phyloP scores from a whole-genome alignment of 2,797 vertebrate species.

The Acrossocheilus fasciatus region DNA sequence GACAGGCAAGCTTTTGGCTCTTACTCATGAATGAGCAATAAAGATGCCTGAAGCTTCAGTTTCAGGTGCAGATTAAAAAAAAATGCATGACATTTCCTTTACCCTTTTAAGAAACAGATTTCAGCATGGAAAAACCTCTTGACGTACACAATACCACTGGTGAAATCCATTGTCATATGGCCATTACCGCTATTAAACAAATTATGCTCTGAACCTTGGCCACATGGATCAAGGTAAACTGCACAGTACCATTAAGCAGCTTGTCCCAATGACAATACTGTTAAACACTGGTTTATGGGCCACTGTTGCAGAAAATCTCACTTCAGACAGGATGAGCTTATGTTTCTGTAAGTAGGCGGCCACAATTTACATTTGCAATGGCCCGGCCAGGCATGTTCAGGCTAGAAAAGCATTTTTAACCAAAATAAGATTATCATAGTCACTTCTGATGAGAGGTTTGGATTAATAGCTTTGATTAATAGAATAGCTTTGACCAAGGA shows the following conservation, averaged over 20 bases:
- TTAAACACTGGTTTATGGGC: slow-evolving; percentile 37
- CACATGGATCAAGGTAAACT: slow-evolving; percentile 41
- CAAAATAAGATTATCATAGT: slow-evolving; percentile 27
- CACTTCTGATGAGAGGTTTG: slow-evolving; percentile 28
- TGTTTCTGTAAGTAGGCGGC: slow-evolving; percentile 37
- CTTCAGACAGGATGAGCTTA: slow-evolving; percentile 46
- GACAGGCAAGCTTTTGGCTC: slow-evolving; percentile 15
- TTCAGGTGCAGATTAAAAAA: slow-evolving; percentile 26
- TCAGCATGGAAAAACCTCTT: slow-evolving; percentile 20
- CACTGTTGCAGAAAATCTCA: slow-evolving; percentile 51
- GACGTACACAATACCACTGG: slow-evolving; percentile 10
- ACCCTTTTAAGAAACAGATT: slow-evolving; percentile 20
- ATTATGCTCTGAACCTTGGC: slow-evolving; percentile 32
- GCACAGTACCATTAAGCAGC: slow-evolving; percentile 46
- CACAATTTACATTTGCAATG: slow-evolving; percentile 28
- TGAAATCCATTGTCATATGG: slow-evolving; percentile 41
- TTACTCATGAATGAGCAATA: slow-evolving; percentile 31
- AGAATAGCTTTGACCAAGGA: slow-evolving; percentile 27
- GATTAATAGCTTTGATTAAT: slow-evolving; percentile 40
- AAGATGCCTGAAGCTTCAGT: slow-evolving; percentile 32
- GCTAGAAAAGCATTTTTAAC: slow-evolving; percentile 2
- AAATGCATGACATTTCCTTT: slow-evolving; percentile 17
- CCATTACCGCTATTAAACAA: slow-evolving; percentile 50
- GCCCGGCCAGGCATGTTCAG: slow-evolving; percentile 22
- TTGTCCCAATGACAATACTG: slow-evolving; percentile 54